Evolutionary conservation across 2,888 invertebrate species (phyloP).

Genomic region (Ormyrus thymus): DNA sequence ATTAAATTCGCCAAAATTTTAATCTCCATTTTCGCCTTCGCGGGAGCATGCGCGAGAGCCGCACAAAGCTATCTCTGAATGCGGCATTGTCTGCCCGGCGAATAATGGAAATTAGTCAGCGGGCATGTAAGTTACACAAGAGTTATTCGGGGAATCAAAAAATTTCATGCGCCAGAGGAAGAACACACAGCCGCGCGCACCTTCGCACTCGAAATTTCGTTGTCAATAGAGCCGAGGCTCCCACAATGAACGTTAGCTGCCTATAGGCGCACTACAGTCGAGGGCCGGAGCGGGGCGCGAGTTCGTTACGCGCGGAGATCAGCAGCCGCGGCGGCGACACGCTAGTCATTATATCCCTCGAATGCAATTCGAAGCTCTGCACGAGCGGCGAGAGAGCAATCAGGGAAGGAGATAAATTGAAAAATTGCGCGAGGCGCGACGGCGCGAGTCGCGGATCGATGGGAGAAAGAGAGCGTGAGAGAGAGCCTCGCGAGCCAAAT

Average conservation of each 20-base stretch:
- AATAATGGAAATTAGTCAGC: neutral
- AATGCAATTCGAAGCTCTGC: constrained; percentile 63
- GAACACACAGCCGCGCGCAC: neutral
- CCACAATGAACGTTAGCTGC: neutral
- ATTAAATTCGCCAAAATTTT: neutral
- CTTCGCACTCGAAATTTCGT: constrained; percentile 36
- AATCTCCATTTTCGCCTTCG: neutral
- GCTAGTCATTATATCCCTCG: constrained; percentile 44
- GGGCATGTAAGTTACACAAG: neutral
- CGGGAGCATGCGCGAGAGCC: no score
- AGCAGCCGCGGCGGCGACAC: constrained; percentile 42
- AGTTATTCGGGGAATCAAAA: neutral
- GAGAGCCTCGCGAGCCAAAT: constrained; percentile 33
- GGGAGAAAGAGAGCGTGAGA: constrained; percentile 36
- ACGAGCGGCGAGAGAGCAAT: constrained; percentile 26
- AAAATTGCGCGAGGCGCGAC: constrained; percentile 50
- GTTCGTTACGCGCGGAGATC: neutral
- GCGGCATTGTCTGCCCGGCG: neutral
- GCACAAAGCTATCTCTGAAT: no score
- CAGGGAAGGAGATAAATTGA: constrained; percentile 56
- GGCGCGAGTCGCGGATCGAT: constrained; percentile 22
- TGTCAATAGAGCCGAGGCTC: constrained; percentile 13
- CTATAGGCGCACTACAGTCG: constrained; percentile 32
- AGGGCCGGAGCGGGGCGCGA: constrained; percentile 8
- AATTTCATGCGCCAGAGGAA: neutral